Evolutionary conservation across 2,888 invertebrate species (phyloP).

Genomic region (Zonitis immaculata): DNA sequence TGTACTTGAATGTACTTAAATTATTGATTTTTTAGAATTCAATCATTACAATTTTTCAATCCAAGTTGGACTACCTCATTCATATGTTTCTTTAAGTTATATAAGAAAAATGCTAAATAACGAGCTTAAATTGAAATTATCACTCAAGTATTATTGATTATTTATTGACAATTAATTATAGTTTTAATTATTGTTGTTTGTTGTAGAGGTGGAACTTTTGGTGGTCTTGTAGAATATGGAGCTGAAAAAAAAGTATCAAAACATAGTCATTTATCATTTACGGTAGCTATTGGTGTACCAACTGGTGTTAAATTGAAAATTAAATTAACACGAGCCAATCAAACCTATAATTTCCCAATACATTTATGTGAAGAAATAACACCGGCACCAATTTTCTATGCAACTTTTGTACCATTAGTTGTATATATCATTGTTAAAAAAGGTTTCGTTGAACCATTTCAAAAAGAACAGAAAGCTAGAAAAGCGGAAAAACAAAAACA

Average conservation of each 20-base stretch:
- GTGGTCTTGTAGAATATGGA: conserved; percentile 83
- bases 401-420: conserved; percentile 80
- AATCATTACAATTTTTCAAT: conserved; percentile 60
- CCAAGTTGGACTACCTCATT: conserved; percentile 78
- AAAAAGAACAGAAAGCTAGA: conserved; percentile 69
- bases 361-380: conserved; percentile 86
- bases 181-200: conserved; percentile 4
- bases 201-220: conserved; percentile 79
- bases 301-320: conserved; percentile 85
- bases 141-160: conserved; percentile 37
- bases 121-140: conserved; percentile 71
- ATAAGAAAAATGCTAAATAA: conserved; percentile 75
- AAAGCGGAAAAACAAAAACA: conserved; percentile 80
- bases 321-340: conserved; percentile 80
- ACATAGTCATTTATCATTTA: conserved; percentile 80
- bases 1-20: neutral
- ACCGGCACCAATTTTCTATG: conserved; percentile 89
- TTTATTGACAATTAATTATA: conserved; percentile 4
- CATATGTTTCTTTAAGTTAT: conserved; percentile 69
- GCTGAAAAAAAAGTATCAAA: conserved; percentile 90
- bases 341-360: conserved; percentile 84
- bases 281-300: conserved; percentile 79
- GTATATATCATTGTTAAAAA: conserved; percentile 79
- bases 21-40: conserved; percentile 36
- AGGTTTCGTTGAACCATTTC: conserved; percentile 78